Evolutionary conservation across 2,113 vertebrate genomes (phyloP).

Genomic region (Axis porcinus): DNA sequence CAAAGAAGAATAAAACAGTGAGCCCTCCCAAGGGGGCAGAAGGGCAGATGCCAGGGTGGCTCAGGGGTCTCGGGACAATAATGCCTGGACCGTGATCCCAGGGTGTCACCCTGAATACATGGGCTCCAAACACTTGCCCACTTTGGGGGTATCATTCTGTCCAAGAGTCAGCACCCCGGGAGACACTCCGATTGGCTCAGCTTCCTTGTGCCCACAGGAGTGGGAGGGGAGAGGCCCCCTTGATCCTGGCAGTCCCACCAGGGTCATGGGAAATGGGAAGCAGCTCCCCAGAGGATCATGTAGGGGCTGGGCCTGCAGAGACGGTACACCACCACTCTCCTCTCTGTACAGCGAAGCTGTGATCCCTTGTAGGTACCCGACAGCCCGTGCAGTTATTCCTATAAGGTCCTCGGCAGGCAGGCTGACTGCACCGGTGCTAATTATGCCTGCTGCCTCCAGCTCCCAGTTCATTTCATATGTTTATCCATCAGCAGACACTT

Average conservation of each 20-base stretch:
- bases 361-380: neutral
- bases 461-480: neutral
- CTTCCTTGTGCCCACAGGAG: neutral
- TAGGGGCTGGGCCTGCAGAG: neutral
- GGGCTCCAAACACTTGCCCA: neutral
- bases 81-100: neutral
- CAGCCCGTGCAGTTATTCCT: neutral
- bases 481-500: neutral
- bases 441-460: neutral
- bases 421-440: neutral
- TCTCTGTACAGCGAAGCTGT: neutral
- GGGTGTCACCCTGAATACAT: neutral
- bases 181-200: neutral
- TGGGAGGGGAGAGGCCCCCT: neutral
- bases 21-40: neutral
- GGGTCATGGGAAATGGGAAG: neutral
- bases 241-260: neutral
- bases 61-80: neutral
- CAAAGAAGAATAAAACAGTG: neutral
- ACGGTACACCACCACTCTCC: accelerated
- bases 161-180: neutral
- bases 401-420: accelerated
- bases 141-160: neutral
- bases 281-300: neutral
- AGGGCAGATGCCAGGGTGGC: neutral